Percentiles rank a stretch among this genome's conserved stretches.
These are phyloP conservation scores for Crambe crambe DNA, from an alignment of 37 sponge, comb jelly and placozoan genomes.

Conservation along the genomic window DNA sequence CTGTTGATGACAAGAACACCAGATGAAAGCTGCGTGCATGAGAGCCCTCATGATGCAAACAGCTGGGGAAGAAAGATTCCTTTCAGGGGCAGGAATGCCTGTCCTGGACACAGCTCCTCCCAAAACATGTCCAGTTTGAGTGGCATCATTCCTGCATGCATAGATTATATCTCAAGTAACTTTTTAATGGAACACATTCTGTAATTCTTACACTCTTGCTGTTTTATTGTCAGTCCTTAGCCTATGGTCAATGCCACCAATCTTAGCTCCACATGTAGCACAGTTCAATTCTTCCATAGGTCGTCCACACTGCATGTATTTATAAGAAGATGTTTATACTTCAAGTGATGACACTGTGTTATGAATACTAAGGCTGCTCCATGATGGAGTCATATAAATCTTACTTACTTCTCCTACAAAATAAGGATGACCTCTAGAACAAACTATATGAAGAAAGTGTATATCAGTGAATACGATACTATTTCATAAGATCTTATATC, in stretches of 20 bases:
- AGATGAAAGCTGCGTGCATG: slow-evolving; percentile 61
- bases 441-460: slow-evolving; percentile 17
- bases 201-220: slow-evolving; percentile 57
- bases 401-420: slow-evolving; percentile 59
- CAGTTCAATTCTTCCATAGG: slow-evolving; percentile 36
- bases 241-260: slow-evolving; percentile 48
- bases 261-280: slow-evolving; percentile 33
- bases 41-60: slow-evolving; percentile 49
- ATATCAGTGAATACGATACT: no score
- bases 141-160: slow-evolving; percentile 50
- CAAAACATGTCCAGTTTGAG: slow-evolving; percentile 58
- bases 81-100: slow-evolving; percentile 35
- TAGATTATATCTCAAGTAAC: no score
- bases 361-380: no score
- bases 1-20: slow-evolving; percentile 37
- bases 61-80: slow-evolving; percentile 51
- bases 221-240: slow-evolving; percentile 15
- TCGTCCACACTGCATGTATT: slow-evolving; percentile 8
- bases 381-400: no score
- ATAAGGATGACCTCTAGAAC: slow-evolving; percentile 79
- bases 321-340: no score
- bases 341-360: no score
- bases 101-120: slow-evolving; percentile 42
- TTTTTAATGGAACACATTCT: no score
- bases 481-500: no score